These are phyloP conservation scores for Notocelia uddmanniana DNA, from an alignment of 2,888 invertebrate species.

Conservation along the genomic window DNA sequence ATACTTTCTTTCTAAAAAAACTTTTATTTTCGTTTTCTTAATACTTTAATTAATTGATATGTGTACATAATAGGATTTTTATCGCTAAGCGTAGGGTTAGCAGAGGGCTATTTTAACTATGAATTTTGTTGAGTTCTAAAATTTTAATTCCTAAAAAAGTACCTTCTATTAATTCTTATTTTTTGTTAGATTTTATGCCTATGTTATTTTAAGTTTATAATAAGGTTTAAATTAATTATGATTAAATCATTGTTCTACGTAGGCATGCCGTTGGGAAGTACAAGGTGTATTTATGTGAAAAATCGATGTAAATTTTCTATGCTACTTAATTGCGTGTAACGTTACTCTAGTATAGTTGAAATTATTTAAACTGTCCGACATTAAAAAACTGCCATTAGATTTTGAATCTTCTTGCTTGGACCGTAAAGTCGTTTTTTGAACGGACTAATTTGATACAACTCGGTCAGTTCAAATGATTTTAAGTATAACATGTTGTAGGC, in stretches of 20 bases:
- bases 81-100: slow-evolving; percentile 70
- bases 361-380: too few relatives aligned
- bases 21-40: slow-evolving; percentile 53
- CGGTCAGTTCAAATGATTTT: too few relatives aligned
- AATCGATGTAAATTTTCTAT: slow-evolving; percentile 59
- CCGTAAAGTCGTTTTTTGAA: too few relatives aligned
- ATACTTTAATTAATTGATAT: slow-evolving; percentile 54
- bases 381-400: too few relatives aligned
- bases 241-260: slow-evolving; percentile 70
- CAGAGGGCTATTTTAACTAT: slow-evolving; percentile 64
- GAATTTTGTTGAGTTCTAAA: slow-evolving; percentile 76
- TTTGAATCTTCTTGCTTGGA: too few relatives aligned
- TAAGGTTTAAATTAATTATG: slow-evolving; percentile 60
- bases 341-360: slow-evolving; percentile 71
- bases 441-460: too few relatives aligned
- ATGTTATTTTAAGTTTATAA: slow-evolving; percentile 65
- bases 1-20: slow-evolving; percentile 17
- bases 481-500: slow-evolving; percentile 75
- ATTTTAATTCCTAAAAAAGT: slow-evolving; percentile 82
- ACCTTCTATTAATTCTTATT: slow-evolving; percentile 68
- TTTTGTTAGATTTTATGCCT: slow-evolving; percentile 73
- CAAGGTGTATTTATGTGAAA: slow-evolving; percentile 72
- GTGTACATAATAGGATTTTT: slow-evolving; percentile 64
- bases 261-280: slow-evolving; percentile 66
- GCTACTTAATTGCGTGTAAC: slow-evolving; percentile 69